A percentile compares a stretch with the other conserved stretches of the same genome.
phyloP scores from a whole-genome alignment of 2,888 invertebrate species.

The Drosophila incognita region DNA sequence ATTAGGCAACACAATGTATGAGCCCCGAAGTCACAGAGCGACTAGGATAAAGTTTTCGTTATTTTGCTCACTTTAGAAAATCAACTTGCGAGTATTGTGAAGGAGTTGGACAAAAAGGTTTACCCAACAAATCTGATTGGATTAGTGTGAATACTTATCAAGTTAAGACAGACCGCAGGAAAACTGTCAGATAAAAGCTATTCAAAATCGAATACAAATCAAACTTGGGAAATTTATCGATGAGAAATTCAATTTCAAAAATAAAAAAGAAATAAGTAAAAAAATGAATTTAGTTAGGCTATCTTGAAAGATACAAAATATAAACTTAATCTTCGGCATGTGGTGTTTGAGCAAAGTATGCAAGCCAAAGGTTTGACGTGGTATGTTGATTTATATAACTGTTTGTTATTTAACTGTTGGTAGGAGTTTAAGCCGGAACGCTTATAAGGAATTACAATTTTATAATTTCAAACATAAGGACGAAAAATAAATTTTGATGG shows the following conservation, averaged over 20 bases:
- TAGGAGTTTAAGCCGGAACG: neutral
- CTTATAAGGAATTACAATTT: neutral
- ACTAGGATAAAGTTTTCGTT: constrained; percentile 17
- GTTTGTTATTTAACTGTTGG: too few relatives aligned
- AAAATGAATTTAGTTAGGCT: too few relatives aligned
- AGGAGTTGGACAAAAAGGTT: neutral
- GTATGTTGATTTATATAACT: too few relatives aligned
- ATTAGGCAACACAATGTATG: constrained; percentile 46
- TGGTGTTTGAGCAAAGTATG: too few relatives aligned
- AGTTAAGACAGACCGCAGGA: neutral
- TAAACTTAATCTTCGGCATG: neutral
- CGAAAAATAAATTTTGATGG: neutral
- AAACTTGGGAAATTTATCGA: neutral
- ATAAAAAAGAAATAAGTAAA: neutral
- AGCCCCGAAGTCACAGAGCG: constrained; percentile 4
- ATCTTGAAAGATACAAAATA: neutral
- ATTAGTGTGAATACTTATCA: neutral
- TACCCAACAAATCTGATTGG: neutral
- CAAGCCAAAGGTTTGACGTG: too few relatives aligned
- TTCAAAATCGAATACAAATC: neutral
- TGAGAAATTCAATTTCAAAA: neutral
- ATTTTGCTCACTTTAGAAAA: neutral
- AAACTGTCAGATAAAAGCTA: neutral
- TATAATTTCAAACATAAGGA: neutral
- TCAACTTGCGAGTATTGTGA: neutral